Percentiles rank a stretch among this genome's conserved stretches.
Evolutionary conservation across 2,888 invertebrate species (phyloP).

Genomic region (Augochlorella aurata): DNA sequence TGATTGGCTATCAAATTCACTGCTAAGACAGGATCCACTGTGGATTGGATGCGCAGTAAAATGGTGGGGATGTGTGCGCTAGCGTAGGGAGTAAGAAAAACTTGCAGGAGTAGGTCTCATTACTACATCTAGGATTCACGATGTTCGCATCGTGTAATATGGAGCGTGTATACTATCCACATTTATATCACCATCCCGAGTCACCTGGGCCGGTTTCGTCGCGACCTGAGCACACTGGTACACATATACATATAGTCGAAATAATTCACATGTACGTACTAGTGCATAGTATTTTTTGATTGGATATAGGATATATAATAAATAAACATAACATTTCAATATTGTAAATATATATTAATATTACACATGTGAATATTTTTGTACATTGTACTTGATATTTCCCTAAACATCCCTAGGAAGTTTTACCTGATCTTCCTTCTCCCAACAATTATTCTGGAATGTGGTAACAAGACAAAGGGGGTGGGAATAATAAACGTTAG

Average conservation of each 20-base stretch:
- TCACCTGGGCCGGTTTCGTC: too few relatives aligned
- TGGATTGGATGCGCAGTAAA: too few relatives aligned
- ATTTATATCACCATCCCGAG: too few relatives aligned
- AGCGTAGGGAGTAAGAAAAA: too few relatives aligned
- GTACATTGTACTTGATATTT: neutral
- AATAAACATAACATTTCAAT: neutral
- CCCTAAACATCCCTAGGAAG: constrained; percentile 42
- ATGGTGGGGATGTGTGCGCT: too few relatives aligned
- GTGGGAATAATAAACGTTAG: constrained; percentile 76
- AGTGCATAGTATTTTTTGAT: neutral
- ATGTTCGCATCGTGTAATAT: too few relatives aligned
- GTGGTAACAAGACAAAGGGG: constrained; percentile 63
- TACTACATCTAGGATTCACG: too few relatives aligned
- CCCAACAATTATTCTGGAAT: constrained; percentile 68
- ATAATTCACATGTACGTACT: neutral
- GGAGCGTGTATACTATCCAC: too few relatives aligned
- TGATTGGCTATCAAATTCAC: too few relatives aligned
- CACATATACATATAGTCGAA: neutral
- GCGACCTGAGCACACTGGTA: too few relatives aligned
- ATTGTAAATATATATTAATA: neutral
- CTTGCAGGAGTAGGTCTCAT: too few relatives aligned
- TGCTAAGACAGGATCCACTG: too few relatives aligned
- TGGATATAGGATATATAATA: neutral
- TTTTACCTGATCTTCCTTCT: constrained; percentile 47
- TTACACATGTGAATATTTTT: neutral